These are phyloP conservation scores for Istiophorus platypterus DNA, from an alignment of 2,113 vertebrate genomes.

Conservation along the genomic window DNA sequence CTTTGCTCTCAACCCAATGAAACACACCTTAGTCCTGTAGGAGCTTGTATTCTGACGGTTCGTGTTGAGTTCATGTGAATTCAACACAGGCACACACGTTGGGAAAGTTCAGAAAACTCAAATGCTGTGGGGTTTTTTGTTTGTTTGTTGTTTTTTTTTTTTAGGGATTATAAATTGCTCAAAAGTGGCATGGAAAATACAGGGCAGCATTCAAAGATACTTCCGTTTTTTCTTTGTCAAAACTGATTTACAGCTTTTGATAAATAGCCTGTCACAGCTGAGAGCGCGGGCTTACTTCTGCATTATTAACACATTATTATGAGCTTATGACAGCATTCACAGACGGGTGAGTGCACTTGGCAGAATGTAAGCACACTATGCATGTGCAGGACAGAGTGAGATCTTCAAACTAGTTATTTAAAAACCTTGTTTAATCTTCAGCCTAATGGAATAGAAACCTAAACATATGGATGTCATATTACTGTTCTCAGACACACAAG, in stretches of 20 bases:
- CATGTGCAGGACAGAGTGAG: constrained; percentile 14
- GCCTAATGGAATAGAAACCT: not conserved
- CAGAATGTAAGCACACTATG: constrained; percentile 15
- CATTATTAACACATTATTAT: constrained; percentile 30
- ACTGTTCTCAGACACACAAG: not conserved
- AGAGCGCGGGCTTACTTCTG: constrained; percentile 1
- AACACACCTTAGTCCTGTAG: constrained; percentile 80
- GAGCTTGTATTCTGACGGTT: constrained; percentile 64
- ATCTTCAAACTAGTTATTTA: not conserved
- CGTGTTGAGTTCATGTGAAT: constrained; percentile 16
- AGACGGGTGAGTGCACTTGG: constrained; percentile 26
- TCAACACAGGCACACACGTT: not conserved
- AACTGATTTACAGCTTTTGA: constrained; percentile 71
- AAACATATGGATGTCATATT: not conserved
- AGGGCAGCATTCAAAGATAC: constrained; percentile 56
- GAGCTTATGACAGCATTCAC: constrained; percentile 49
- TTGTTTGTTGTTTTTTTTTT: not conserved
- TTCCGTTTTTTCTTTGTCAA: constrained; percentile 70
- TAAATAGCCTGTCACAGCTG: constrained; percentile 44
- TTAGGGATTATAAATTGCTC: constrained; percentile 59
- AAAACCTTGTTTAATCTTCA: constrained; percentile 22
- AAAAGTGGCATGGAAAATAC: constrained; percentile 52
- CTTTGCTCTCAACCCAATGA: constrained; percentile 40
- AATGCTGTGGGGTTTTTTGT: not conserved
- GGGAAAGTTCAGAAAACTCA: constrained; percentile 31